A percentile compares a stretch with the other conserved stretches of the same genome.
Evolutionary conservation across 1,140 invertebrate species (phyloP).

Genomic region (Heliconius hewitsoni): DNA sequence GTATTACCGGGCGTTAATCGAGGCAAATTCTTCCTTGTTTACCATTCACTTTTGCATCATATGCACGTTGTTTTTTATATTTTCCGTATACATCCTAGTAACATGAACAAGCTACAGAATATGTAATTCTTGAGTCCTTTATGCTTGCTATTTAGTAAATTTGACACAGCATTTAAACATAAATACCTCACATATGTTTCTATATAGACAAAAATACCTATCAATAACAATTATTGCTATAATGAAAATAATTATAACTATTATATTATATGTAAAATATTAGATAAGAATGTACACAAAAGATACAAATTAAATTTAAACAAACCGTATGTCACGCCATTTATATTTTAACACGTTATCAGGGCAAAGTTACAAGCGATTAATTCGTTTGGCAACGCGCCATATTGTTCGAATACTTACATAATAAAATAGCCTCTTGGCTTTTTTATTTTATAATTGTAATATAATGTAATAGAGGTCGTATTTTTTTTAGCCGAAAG

Average conservation of each 20-base stretch:
- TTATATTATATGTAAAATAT: background rate
- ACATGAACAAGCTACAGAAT: too few relatives aligned
- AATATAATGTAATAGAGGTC: background rate
- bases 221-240: background rate
- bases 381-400: background rate
- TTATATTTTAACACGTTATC: conserved; percentile 11
- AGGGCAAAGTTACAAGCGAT: conserved; percentile 8
- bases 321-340: background rate
- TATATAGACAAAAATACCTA: background rate
- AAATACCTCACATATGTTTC: background rate
- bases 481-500: too few relatives aligned
- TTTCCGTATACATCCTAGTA: too few relatives aligned
- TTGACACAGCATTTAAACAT: background rate
- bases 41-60: too few relatives aligned
- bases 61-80: too few relatives aligned
- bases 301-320: background rate
- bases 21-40: too few relatives aligned
- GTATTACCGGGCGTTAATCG: too few relatives aligned
- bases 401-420: background rate
- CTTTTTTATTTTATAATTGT: background rate
- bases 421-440: background rate
- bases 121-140: too few relatives aligned
- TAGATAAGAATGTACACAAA: background rate
- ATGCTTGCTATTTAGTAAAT: too few relatives aligned
- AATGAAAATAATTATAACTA: too few relatives aligned